These are phyloP conservation scores for Zosterops japonicus DNA, from an alignment of 2,113 vertebrate species.

Conservation along the genomic window DNA sequence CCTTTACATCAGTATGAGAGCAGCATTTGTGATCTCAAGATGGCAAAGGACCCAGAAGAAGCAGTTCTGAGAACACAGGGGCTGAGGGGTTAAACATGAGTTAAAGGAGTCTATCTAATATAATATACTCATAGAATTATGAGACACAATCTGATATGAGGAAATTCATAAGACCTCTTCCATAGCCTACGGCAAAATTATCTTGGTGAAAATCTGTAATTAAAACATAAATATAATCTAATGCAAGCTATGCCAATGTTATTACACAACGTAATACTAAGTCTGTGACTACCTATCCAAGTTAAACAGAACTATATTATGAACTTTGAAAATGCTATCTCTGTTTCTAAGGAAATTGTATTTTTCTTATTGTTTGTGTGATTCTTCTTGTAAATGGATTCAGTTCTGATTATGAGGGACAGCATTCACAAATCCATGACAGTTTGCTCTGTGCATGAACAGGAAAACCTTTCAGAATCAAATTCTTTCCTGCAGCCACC, in stretches of 20 bases:
- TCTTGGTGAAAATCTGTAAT: not conserved
- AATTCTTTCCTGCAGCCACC: not conserved
- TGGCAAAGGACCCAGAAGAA: not conserved
- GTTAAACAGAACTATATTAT: not conserved
- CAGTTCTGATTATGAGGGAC: not conserved
- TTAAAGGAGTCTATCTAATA: not conserved
- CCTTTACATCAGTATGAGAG: not conserved
- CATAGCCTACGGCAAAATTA: not conserved
- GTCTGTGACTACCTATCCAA: not conserved
- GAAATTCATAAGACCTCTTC: not conserved
- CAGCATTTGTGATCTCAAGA: not conserved
- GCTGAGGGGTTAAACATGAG: not conserved
- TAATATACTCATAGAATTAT: not conserved
- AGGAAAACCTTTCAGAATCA: not conserved
- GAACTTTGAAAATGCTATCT: not conserved
- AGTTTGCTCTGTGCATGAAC: not conserved
- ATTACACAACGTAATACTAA: not conserved
- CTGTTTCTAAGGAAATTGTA: not conserved
- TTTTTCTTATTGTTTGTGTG: not conserved
- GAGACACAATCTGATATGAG: not conserved
- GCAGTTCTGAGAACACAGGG: not conserved
- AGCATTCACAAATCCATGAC: not conserved
- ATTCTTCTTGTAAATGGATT: not conserved
- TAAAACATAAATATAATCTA: not conserved
- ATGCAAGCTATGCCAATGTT: not conserved